Evolutionary conservation across 2,888 invertebrate species (phyloP).

Genomic region (Epistrophe grossulariae): DNA sequence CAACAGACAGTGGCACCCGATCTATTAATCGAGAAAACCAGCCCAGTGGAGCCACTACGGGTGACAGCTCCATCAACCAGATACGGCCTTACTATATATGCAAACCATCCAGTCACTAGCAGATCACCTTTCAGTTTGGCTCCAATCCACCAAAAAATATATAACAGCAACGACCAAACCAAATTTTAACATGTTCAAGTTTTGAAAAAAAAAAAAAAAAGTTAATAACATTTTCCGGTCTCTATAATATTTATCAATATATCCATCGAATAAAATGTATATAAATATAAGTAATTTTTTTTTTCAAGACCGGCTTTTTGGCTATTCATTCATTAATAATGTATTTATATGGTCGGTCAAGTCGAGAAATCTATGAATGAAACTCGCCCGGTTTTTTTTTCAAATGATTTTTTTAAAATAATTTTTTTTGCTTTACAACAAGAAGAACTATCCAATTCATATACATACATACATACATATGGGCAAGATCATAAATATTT

Average conservation of each 20-base stretch:
- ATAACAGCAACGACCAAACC: constrained; percentile 12
- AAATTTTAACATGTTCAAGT: constrained; percentile 44
- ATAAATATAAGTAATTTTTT: constrained; percentile 8
- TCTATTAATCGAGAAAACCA: constrained; percentile 49
- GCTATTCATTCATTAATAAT: constrained; percentile 73
- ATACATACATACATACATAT: neutral
- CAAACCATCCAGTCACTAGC: constrained; percentile 34
- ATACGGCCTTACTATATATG: constrained; percentile 32
- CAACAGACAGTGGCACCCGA: constrained; percentile 44
- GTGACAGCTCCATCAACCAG: constrained; percentile 68
- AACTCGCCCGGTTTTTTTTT: constrained; percentile 46
- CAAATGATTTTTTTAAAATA: neutral
- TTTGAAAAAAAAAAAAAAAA: constrained; percentile 22
- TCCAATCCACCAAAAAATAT: neutral
- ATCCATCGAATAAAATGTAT: neutral
- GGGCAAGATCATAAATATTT: constrained; percentile 32
- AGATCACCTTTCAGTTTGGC: constrained; percentile 55
- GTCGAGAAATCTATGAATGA: constrained; percentile 73
- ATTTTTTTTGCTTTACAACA: constrained; percentile 10
- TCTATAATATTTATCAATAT: neutral
- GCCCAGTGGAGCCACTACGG: constrained; percentile 39
- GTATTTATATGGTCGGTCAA: constrained; percentile 45
- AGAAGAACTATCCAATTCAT: neutral
- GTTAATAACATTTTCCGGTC: constrained; percentile 69
- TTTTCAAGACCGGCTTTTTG: constrained; percentile 65